A percentile compares a stretch with the other conserved stretches of the same genome.
These are phyloP conservation scores for Eumerus sabulonum DNA, from an alignment of 2,888 invertebrate genomes.

Conservation along the genomic window DNA sequence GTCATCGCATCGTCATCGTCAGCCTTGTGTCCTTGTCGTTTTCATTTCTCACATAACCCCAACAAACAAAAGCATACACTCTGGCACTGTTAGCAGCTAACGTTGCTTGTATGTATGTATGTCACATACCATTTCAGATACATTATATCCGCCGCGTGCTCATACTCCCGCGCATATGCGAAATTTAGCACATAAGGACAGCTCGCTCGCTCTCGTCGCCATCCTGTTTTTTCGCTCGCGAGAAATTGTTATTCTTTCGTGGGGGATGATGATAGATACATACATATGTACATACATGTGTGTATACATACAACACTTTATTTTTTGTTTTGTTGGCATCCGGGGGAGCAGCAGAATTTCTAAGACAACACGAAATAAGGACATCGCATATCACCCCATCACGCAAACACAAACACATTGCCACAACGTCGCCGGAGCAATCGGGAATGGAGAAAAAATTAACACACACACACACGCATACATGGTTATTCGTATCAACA, in stretches of 20 bases:
- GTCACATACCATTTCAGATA: constrained; percentile 68
- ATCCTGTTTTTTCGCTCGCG: constrained; percentile 31
- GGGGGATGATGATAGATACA: constrained; percentile 49
- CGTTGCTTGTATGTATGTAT: constrained; percentile 56
- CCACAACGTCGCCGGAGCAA: constrained; percentile 6
- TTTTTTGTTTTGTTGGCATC: background rate
- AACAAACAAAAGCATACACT: constrained; percentile 64
- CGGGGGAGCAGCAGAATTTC: constrained; percentile 30
- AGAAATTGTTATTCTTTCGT: constrained; percentile 3
- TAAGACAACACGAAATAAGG: constrained; percentile 51
- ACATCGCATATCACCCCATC: constrained; percentile 53
- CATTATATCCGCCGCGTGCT: constrained; percentile 69
- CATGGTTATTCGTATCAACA: too few relatives aligned
- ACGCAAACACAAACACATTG: constrained; percentile 39
- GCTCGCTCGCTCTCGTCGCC: constrained; percentile 29
- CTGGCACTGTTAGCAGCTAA: constrained; percentile 42
- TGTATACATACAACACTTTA: too few relatives aligned
- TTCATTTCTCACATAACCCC: constrained; percentile 67
- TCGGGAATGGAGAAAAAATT: constrained; percentile 56
- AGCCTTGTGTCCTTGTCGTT: constrained; percentile 67
- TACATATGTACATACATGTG: constrained; percentile 13
- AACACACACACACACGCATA: constrained; percentile 38
- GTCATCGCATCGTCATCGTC: constrained; percentile 66
- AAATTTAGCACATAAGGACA: constrained; percentile 65
- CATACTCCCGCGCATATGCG: constrained; percentile 69